Base-by-base conservation (phyloP, 2,888 invertebrate species). In the Eurytoma californica region DNA sequence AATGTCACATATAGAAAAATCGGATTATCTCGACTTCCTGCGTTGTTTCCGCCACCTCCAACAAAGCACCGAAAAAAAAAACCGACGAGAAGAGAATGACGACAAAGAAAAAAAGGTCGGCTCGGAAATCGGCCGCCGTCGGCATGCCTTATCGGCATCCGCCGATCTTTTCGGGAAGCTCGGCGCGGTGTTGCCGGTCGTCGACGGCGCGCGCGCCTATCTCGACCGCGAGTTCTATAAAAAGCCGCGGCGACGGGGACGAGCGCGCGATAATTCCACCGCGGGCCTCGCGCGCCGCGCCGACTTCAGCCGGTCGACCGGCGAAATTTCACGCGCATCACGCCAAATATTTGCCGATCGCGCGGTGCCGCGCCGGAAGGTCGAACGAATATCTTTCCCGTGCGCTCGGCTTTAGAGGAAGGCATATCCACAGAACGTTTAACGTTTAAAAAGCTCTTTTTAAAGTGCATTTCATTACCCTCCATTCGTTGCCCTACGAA, bases 171-270 rank as follows among this genome's bases (percentile, higher is more conserved):
- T 61, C 58, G 2, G 61, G 60, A 67, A 77, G 76, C 67, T 79
- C 61, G 51, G 63, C 70, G 74, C 70, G 78, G 78, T 74, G 77
- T 79, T 77, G 80, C 72, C 81, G 73, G 81, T 81, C 70, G 68
- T 49, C 47, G 13, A 14, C 47, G 39, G 7, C 30, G 18, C 5
- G 14, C 55, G 3, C 39, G 13, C 14, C 3, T 47, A 30, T 70
- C 39, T 65, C 68, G 55, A 12, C 55, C 53, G 58, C 70, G 73
- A 53, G 65, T 70, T 79, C 74, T 79, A 74, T 74, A 79, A 79
- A 79, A 79, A 79, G 65, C 57, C 49, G 30, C 60, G 60, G 39
- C 53, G 24, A 18, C 58, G 58, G 12, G 2, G 3, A 30, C 68
- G 30, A 24, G 53, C 13, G 16, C 58, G 47, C 57, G 76, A 80